Base-by-base conservation (phyloP, 1,140 invertebrate species). In the Drosophila simulans region DNA sequence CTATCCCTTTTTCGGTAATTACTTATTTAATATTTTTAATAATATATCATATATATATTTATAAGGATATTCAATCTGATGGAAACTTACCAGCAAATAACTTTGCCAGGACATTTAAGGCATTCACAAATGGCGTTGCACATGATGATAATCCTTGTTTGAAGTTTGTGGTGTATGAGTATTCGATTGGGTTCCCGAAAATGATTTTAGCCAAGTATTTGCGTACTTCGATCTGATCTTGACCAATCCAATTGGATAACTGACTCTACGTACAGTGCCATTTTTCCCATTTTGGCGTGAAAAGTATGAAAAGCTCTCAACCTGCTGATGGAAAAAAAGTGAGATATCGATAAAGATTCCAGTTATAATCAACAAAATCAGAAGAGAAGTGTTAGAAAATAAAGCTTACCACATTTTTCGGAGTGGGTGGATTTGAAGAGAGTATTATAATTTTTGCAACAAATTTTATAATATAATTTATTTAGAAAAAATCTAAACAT, bases 71-170 rank as follows among this genome's bases (percentile, higher is more conserved):
- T 22, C 20, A 22, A 22, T 22, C 20, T 22, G 20, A 22, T 5
- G 17, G 11, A 4, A 12, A 20, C 90, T 90, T 88, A 91, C 90
- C 90, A 91, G 56, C 90, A 91, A 22, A 91, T 52, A 8, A 91
- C 80, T 63, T 90, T 91, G 71, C 79, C 90, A 1, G 90, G 90
- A 59, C 90, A 91, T 64, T 91, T 91, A 0, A 91, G 54, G 66
- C 85, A 83, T 73, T 91, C 90, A 60, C 82, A 91, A 0, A 83
- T 74, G 57, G 69, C 77, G 54, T 90, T 81, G 56, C 90, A 91
- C 90, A 91, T 91, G 48, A 72, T 83, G 40, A 60, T 22, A 22
- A 31, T 31, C 31, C 8, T 31, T 10, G 31, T 0, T 31, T 31
- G 3, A 31, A 7, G 27, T 31, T 0, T 31, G 27, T 31, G 27